phyloP scores from a whole-genome alignment of 2,113 vertebrate species.

The Thunnus maccoyii region DNA sequence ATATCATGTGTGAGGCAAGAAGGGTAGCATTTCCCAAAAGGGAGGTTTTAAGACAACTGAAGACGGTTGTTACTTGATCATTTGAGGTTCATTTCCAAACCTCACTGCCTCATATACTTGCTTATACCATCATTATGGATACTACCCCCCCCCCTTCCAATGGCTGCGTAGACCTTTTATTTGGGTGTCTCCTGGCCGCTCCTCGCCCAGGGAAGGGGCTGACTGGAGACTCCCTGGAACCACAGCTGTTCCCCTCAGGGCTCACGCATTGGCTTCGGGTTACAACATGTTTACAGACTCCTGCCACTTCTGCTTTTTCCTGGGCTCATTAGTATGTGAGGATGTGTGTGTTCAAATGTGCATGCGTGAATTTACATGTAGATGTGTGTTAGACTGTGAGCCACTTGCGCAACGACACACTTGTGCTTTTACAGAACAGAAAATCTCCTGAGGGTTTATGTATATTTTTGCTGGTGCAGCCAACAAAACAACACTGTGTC shows the following conservation, averaged over 20 bases:
- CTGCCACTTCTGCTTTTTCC: conserved; percentile 80
- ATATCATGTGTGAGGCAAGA: neutral
- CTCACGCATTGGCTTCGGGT: conserved; percentile 76
- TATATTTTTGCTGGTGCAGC: neutral
- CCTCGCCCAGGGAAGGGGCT: conserved; percentile 63
- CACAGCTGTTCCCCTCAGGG: conserved; percentile 78
- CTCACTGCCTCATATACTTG: conserved; percentile 20
- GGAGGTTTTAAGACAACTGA: neutral
- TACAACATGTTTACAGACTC: conserved; percentile 82
- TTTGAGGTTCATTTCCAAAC: conserved; percentile 51
- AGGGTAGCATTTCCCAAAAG: neutral
- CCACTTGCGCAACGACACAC: conserved; percentile 34
- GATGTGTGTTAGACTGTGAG: conserved; percentile 2
- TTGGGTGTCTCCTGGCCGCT: conserved; percentile 71
- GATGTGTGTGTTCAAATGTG: conserved; percentile 25
- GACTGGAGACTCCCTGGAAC: conserved; percentile 81
- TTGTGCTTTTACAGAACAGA: conserved; percentile 7
- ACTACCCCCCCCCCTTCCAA: neutral
- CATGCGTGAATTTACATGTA: conserved; percentile 2
- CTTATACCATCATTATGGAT: conserved; percentile 45
- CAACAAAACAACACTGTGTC: neutral
- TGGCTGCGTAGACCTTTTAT: conserved; percentile 67
- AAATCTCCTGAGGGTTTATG: conserved; percentile 6
- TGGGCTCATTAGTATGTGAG: conserved; percentile 12
- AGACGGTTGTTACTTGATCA: conserved; percentile 28